phyloP scores from a whole-genome alignment of 2,113 vertebrate genomes.

The Percopsis transmontana region DNA sequence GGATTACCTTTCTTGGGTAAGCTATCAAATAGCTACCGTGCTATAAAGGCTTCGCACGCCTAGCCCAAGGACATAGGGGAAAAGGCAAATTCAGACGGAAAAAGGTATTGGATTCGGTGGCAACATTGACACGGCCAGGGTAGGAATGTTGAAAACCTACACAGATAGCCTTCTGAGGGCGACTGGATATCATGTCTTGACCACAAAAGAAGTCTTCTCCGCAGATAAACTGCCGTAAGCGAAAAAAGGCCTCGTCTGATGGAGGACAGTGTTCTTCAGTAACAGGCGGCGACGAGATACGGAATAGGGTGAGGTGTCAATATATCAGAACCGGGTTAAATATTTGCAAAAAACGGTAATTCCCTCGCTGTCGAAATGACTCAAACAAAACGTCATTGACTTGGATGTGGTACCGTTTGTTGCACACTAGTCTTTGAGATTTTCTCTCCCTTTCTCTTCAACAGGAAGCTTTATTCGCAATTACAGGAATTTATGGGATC shows the following conservation, averaged over 20 bases:
- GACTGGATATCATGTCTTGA: constrained; percentile 57
- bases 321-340: not conserved
- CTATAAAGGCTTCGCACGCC: constrained; percentile 33
- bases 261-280: constrained; percentile 50
- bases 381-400: no score
- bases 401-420: constrained; percentile 13
- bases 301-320: constrained; percentile 67
- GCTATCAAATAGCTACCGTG: constrained; percentile 13
- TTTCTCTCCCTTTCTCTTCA: constrained; percentile 53
- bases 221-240: constrained; percentile 54
- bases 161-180: constrained; percentile 6
- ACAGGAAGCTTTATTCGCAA: constrained; percentile 64
- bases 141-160: constrained; percentile 8
- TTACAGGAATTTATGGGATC: constrained; percentile 82
- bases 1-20: constrained; percentile 7
- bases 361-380: not conserved
- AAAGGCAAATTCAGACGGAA: constrained; percentile 46
- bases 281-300: constrained; percentile 55
- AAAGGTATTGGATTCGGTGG: constrained; percentile 28
- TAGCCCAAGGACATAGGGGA: constrained; percentile 59
- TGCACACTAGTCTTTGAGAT: constrained; percentile 28
- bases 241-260: constrained; percentile 57
- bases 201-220: constrained; percentile 33
- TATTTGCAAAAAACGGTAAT: not conserved
- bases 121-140: not conserved